A percentile compares a stretch with the other conserved stretches of the same genome.
These are phyloP conservation scores for Catocala fraxini DNA, from an alignment of 2,888 invertebrate genomes.

Conservation along the genomic window DNA sequence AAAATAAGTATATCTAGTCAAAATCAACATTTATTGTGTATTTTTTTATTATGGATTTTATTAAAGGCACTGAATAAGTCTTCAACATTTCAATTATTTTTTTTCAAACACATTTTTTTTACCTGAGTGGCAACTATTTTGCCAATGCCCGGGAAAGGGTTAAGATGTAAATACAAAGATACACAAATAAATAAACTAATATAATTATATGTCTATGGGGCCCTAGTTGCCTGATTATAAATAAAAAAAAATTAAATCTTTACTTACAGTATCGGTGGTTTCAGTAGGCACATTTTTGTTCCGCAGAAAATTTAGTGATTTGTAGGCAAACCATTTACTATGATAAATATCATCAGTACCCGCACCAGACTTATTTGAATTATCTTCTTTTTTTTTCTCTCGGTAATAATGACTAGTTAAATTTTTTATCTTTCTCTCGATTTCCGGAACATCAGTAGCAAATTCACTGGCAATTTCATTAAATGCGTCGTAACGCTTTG, in stretches of 20 bases:
- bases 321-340: slow-evolving; percentile 22
- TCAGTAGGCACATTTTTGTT: slow-evolving; percentile 25
- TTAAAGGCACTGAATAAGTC: too few relatives aligned
- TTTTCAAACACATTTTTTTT: too few relatives aligned
- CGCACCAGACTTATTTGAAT: slow-evolving; percentile 13
- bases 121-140: too few relatives aligned
- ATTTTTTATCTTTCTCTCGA: slow-evolving; percentile 27
- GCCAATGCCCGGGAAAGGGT: too few relatives aligned
- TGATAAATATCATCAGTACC: slow-evolving; percentile 17
- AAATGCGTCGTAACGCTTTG: slow-evolving; percentile 28
- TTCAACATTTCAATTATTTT: too few relatives aligned
- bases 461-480: slow-evolving; percentile 26
- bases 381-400: slow-evolving; percentile 15
- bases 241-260: slow-evolving; percentile 12
- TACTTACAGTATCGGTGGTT: slow-evolving; percentile 23
- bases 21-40: slow-evolving; percentile 12
- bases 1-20: slow-evolving; percentile 24
- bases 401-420: slow-evolving; percentile 25
- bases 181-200: neutral
- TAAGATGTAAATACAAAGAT: too few relatives aligned
- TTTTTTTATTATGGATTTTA: too few relatives aligned
- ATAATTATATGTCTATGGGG: slow-evolving; percentile 11
- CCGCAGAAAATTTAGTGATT: slow-evolving; percentile 20
- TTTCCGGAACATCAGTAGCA: slow-evolving; percentile 19
- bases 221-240: slow-evolving; percentile 8